phyloP scores from a whole-genome alignment of 2,888 invertebrate genomes.

The Blastobasis adustella region DNA sequence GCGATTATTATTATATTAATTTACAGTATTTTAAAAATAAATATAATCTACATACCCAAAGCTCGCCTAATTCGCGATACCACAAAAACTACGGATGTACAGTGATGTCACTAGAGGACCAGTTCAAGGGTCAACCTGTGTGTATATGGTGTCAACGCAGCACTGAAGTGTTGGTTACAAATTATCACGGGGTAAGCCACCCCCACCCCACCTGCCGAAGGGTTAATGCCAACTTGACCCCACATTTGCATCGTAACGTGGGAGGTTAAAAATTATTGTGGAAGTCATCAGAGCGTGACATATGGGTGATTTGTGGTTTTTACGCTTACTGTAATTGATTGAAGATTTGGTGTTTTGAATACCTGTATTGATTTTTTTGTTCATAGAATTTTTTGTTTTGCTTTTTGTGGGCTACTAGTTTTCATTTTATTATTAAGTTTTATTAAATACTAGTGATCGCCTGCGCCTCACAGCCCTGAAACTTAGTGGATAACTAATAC shows the following conservation, averaged over 20 bases:
- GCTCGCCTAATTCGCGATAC: too few species aligned
- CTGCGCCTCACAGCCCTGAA: too few species aligned
- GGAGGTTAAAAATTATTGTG: slow-evolving; percentile 29
- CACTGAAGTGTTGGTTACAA: slow-evolving; percentile 60
- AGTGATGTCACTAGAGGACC: slow-evolving; percentile 32
- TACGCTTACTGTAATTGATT: neutral
- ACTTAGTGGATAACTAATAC: too few species aligned
- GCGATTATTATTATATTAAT: too few species aligned
- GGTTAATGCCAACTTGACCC: slow-evolving; percentile 67
- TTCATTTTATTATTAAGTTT: too few species aligned
- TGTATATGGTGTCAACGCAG: slow-evolving; percentile 50
- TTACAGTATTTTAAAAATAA: too few species aligned
- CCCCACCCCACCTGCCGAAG: slow-evolving; percentile 58
- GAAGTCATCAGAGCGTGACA: slow-evolving; percentile 54
- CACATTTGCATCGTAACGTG: slow-evolving; percentile 41
- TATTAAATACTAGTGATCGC: too few species aligned
- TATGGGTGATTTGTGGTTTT: slow-evolving; percentile 5
- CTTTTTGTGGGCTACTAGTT: neutral
- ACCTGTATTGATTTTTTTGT: neutral
- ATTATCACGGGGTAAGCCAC: slow-evolving; percentile 43
- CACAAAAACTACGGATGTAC: slow-evolving; percentile 15
- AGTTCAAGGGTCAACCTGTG: slow-evolving; percentile 55
- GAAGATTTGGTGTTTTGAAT: too few species aligned
- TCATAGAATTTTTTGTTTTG: neutral
- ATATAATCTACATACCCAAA: too few species aligned